Evolutionary conservation across 1,140 invertebrate genomes (phyloP).

Genomic region (Meloidogyne floridensis): DNA sequence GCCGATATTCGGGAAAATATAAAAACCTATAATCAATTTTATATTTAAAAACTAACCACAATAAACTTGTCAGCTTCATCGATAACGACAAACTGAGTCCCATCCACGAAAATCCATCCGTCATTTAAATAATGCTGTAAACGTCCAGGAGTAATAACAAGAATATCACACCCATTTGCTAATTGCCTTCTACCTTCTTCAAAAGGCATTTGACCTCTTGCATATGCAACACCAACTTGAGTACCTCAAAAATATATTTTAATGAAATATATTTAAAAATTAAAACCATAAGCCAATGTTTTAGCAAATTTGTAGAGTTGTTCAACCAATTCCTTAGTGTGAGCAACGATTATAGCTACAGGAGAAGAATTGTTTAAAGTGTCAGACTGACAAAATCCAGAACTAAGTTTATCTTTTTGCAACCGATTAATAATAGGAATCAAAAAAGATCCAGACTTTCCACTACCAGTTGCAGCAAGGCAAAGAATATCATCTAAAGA

Average conservation of each 20-base stretch:
- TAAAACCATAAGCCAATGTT: conserved; percentile 4
- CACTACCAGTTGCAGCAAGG: conserved; percentile 18
- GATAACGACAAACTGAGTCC: conserved; percentile 15
- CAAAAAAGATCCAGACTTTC: conserved; percentile 27
- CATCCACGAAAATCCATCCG: not conserved
- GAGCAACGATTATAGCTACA: conserved; percentile 21
- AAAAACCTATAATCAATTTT: too few species aligned
- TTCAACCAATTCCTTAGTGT: conserved; percentile 25
- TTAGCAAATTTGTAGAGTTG: conserved; percentile 12
- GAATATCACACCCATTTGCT: not conserved
- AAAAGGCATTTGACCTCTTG: not conserved
- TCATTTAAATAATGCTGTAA: not conserved
- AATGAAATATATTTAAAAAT: not conserved
- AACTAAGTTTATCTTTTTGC: not conserved
- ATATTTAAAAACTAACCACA: conserved; percentile 1
- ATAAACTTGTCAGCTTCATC: conserved; percentile 30
- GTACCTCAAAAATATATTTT: conserved; percentile 2
- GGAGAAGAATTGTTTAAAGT: not conserved
- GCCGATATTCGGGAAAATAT: too few species aligned
- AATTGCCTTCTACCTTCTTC: conserved; percentile 1
- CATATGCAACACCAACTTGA: conserved; percentile 12
- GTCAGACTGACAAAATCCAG: not conserved
- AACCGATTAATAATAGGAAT: conserved; percentile 23
- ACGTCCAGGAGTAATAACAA: not conserved
- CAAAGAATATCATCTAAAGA: conserved; percentile 21